A percentile compares a stretch with the other conserved stretches of the same genome.
Conservation (phyloP, 2,113 vertebrate genomes). For the Mormoops blainvillei region DNA sequence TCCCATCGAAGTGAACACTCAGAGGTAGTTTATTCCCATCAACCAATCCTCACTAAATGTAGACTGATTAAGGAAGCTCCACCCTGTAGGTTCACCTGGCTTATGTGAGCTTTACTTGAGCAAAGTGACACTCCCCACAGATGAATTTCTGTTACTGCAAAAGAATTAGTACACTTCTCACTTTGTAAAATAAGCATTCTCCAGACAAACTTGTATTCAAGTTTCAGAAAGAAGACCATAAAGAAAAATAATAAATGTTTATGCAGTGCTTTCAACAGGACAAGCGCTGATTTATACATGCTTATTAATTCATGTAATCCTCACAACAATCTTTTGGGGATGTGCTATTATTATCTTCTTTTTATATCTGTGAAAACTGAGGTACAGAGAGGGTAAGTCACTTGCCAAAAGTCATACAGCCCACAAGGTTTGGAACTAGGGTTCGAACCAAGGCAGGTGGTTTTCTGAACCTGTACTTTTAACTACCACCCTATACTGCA, state of each 20-base stretch:
- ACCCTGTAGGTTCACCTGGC: too few relatives aligned
- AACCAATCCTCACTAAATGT: background rate
- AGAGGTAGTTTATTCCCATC: background rate
- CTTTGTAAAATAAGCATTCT: background rate
- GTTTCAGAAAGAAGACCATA: background rate
- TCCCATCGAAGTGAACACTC: background rate
- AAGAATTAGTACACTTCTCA: background rate
- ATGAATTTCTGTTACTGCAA: background rate
- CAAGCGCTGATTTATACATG: background rate
- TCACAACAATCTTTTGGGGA: background rate
- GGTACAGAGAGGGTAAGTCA: background rate
- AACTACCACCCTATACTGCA: background rate
- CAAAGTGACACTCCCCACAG: background rate
- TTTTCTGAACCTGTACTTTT: background rate
- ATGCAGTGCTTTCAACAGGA: background rate
- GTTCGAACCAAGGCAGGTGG: background rate
- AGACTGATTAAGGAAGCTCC: background rate
- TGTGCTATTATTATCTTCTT: background rate
- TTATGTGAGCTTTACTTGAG: background rate
- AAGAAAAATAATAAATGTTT: background rate
- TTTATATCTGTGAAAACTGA: background rate
- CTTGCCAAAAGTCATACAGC: background rate
- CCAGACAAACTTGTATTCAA: background rate
- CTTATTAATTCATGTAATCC: background rate
- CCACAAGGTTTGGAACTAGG: background rate